These are phyloP conservation scores for Phoenicopterus ruber DNA, from an alignment of 2,113 vertebrate species.

Conservation along the genomic window DNA sequence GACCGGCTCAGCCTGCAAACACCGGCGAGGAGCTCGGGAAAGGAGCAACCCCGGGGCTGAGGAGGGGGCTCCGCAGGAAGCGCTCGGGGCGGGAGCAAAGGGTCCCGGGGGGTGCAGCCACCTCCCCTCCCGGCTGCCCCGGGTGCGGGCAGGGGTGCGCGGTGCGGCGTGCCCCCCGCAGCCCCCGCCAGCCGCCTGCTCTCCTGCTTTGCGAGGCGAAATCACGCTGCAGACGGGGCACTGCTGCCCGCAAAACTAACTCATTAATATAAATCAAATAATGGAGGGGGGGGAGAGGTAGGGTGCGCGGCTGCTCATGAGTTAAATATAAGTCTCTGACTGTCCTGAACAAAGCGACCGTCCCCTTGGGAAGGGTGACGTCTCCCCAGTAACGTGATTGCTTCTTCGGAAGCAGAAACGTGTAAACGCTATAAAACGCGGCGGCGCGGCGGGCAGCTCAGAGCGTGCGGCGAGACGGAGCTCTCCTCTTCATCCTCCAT, in stretches of 20 bases:
- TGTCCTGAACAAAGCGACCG: constrained; percentile 73
- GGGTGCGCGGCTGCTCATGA: constrained; percentile 35
- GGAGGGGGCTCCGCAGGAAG: neutral
- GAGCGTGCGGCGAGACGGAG: constrained; percentile 56
- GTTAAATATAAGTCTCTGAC: constrained; percentile 71
- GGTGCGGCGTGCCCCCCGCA: too few species aligned
- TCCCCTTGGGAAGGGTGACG: constrained; percentile 85
- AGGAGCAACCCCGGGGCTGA: neutral
- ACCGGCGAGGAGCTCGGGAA: neutral
- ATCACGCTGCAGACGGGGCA: neutral
- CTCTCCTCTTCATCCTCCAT: neutral
- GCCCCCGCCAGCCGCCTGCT: neutral
- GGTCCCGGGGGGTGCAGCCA: neutral
- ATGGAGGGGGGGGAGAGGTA: neutral
- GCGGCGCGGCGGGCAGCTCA: constrained; percentile 64
- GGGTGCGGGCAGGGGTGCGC: neutral
- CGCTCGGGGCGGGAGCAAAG: neutral
- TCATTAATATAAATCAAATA: constrained; percentile 68
- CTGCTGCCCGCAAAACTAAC: neutral
- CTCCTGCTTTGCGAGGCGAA: neutral
- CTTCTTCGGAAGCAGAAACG: constrained; percentile 69
- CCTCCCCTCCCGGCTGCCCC: neutral
- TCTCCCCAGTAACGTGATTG: constrained; percentile 81
- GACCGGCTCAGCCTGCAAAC: neutral
- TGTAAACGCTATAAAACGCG: constrained; percentile 85